Evolutionary conservation across 2,797 vertebrate genomes (phyloP).

Genomic region (Hapalemur alaotrensis): DNA sequence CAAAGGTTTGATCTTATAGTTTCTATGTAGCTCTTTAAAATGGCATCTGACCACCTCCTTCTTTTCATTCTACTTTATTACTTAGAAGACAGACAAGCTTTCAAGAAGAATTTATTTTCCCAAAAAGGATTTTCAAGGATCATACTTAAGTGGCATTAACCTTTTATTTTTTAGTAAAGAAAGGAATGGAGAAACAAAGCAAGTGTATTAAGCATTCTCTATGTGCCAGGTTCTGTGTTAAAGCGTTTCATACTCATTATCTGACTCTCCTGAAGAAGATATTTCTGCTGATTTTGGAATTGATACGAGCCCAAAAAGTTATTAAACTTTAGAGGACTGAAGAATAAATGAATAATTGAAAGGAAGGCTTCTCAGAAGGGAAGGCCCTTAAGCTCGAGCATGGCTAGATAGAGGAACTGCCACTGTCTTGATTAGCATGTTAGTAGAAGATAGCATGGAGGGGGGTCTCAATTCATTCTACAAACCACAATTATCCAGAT

Average conservation of each 20-base stretch:
- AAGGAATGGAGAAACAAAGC: slow-evolving; percentile 16
- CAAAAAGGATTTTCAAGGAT: not conserved
- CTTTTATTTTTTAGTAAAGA: not conserved
- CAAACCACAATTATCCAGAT: not conserved
- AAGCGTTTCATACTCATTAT: not conserved
- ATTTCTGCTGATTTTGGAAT: slow-evolving; percentile 19
- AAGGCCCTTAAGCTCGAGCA: not conserved
- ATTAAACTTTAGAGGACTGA: not conserved
- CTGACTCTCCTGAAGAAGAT: not conserved
- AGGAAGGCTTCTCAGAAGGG: slow-evolving; percentile 2
- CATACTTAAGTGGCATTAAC: not conserved
- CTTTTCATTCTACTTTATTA: slow-evolving; percentile 3
- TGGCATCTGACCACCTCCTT: not conserved
- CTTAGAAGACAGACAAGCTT: not conserved
- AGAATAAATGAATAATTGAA: not conserved
- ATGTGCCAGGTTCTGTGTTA: not conserved
- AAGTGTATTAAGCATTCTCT: not conserved
- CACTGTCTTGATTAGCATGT: not conserved
- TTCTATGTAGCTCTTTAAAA: not conserved
- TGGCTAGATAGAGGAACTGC: not conserved
- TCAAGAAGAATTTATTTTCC: not conserved
- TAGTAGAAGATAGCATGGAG: not conserved
- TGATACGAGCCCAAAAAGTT: not conserved
- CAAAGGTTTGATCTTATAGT: slow-evolving; percentile 10
- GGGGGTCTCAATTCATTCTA: not conserved